Conservation (phyloP, 2,888 invertebrate genomes). For the Netelia melanura region DNA sequence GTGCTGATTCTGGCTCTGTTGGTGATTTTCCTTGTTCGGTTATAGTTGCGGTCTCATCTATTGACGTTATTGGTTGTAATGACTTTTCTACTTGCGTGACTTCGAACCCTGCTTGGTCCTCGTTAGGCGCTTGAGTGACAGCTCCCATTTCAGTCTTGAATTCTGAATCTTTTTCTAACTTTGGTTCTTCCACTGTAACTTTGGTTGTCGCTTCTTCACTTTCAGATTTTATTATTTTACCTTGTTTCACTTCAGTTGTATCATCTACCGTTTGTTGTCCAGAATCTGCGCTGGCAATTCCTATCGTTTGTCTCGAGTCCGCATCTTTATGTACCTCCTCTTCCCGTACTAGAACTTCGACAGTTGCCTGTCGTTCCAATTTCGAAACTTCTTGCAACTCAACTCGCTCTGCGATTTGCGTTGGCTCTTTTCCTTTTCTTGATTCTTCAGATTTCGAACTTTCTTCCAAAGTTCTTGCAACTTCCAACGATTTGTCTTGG, state of each 20-base stretch:
- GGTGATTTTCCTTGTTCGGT: neutral
- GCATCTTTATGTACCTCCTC: slow-evolving; percentile 31
- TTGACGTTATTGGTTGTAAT: neutral
- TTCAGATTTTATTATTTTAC: neutral
- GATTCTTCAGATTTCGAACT: neutral
- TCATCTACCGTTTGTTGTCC: slow-evolving; percentile 5
- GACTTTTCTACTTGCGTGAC: neutral
- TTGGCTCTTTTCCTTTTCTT: neutral
- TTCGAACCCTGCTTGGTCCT: neutral
- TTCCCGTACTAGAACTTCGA: slow-evolving; percentile 39
- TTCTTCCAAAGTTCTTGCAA: neutral
- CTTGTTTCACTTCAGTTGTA: slow-evolving; percentile 32
- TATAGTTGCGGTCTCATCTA: neutral
- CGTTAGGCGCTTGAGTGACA: neutral
- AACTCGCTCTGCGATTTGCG: slow-evolving; percentile 5
- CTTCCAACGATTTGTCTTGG: slow-evolving; percentile 18
- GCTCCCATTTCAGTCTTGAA: neutral
- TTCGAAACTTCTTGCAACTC: slow-evolving; percentile 7
- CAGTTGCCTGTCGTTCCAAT: slow-evolving; percentile 21
- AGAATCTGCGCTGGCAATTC: neutral
- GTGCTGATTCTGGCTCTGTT: neutral
- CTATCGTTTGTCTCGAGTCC: neutral
- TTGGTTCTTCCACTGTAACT: slow-evolving; percentile 41
- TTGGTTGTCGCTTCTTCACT: neutral
- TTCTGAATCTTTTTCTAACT: neutral